phyloP scores from a whole-genome alignment of 2,888 invertebrate genomes.

The Helleia helle region DNA sequence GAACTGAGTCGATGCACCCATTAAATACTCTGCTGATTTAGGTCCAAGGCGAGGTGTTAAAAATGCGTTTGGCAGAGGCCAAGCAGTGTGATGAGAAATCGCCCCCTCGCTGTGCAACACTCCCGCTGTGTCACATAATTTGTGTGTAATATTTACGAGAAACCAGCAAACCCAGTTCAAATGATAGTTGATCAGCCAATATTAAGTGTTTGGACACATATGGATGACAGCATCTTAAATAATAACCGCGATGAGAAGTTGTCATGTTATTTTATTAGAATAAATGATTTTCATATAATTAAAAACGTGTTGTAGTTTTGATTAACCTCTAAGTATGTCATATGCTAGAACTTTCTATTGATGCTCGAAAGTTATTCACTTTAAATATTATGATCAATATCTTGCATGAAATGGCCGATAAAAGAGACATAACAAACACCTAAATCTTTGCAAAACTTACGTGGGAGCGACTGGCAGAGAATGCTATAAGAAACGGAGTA shows the following conservation, averaged over 20 bases:
- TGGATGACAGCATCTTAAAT: not conserved
- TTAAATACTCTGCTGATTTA: conserved; percentile 64
- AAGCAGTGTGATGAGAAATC: conserved; percentile 65
- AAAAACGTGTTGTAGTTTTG: no score
- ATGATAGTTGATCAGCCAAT: conserved; percentile 3
- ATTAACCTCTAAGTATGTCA: no score
- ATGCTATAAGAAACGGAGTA: no score
- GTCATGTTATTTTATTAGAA: not conserved
- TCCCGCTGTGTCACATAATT: conserved; percentile 64
- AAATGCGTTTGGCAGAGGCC: conserved; percentile 65
- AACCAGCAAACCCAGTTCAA: conserved; percentile 52
- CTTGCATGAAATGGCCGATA: no score
- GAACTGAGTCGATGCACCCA: conserved; percentile 42
- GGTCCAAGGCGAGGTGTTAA: conserved; percentile 62
- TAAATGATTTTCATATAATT: no score
- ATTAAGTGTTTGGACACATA: conserved; percentile 4
- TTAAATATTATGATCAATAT: no score
- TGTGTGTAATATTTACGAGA: conserved; percentile 67
- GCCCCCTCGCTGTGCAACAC: conserved; percentile 63
- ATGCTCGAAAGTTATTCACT: no score
- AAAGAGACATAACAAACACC: no score
- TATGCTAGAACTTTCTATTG: no score
- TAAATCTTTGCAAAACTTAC: no score
- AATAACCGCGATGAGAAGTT: not conserved
- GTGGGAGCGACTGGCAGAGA: no score